Base-by-base conservation (phyloP, 2,888 invertebrate species). In the Synanthedon vespiformis region DNA sequence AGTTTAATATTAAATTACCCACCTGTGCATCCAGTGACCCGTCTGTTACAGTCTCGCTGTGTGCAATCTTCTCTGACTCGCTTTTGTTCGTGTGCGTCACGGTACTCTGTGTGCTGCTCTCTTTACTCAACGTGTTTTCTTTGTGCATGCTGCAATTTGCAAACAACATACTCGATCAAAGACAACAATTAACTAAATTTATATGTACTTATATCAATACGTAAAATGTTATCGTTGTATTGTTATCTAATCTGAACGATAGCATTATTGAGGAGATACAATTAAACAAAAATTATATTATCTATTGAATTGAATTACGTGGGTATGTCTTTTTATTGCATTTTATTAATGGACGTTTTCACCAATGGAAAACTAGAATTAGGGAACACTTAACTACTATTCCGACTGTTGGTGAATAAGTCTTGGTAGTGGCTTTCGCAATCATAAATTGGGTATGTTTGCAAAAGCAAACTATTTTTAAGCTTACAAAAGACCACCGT, bases 51-150 rank as follows among this genome's bases (percentile, higher is more conserved):
- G 76, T 71, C 57, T 85, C 85, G 51, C 59, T 83, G 63, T 82
- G 79, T 55, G 77, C 66, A 14, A 76, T 34, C 61, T 85, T 85
- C 58, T 86, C 86, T 0, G 80, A 72, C 48, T 86, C 87, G 53
- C 59, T 80, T 59, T 84, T 86, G 60, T 68, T 83, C 54, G 80
- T 77, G 70, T 80, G 81, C 58, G 82, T 82, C 61, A 82, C 64
- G 56, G 80, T 77, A 60, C 74, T 82, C 44, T 78, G 78, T 60
- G 76, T 72, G 66, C 70, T 81, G 40, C 65, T 71, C 61, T 86
- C 86, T 63, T 84, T 86, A 63, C 69, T 80, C 27, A 72, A 47
- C 51, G 76, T 70, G 57, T 72, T 86, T 57, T 87, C 87, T 71
- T 85, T 87, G 72, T 84, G 84, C 68, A 75, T 64, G 60, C 86